Base-by-base conservation (phyloP, 2,113 vertebrate species). In the Pygoscelis antarcticus region DNA sequence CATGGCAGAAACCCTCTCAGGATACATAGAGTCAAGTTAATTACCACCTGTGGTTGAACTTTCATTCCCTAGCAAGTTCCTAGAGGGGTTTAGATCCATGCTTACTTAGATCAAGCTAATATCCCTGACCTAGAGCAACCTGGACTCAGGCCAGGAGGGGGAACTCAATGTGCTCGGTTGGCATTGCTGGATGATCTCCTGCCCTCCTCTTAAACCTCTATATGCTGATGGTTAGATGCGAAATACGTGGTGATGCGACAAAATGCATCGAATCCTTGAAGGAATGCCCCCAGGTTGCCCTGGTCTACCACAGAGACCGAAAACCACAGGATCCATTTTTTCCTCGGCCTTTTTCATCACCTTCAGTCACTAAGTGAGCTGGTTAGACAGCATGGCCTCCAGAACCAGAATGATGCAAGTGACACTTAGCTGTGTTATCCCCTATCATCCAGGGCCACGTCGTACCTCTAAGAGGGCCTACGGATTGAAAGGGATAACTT, bases 371-470 rank as follows among this genome's bases (percentile, higher is more conserved):
- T 57, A 66, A 82, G 52, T 17, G 26, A 88, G 18, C 10, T 22
- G 7, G 13, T 91, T 36, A 61, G 23, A 51, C 9, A 46, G 51
- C 1, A 2, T 2, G 8, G 34, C 30, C 68, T 70, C 52, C 70
- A 55, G 55, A 17, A 78, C 17, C 7, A 76, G 38, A 62, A 69
- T 0, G 4, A 46, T 16, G 22, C 7, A 60, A 72, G 4, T 57
- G 22, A 82, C 15, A 23, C 22, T 47, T 9, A 60, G 20, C 25
- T 69, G 4, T 36, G 52, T 30, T 46, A 64, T 21, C 6, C 10
- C 5, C 2, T n/a, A 30, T 42, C 32, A 51, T 5, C 22, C 29
- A 66, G 36, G n/a, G 22, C 65, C 49, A 51, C 0, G 0, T 11
- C 1, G 0, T 40, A 46, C 25, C 22, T 74, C 19, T 32, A 29